phyloP scores from a whole-genome alignment of 1,140 invertebrate species.

The Sipha flava region DNA sequence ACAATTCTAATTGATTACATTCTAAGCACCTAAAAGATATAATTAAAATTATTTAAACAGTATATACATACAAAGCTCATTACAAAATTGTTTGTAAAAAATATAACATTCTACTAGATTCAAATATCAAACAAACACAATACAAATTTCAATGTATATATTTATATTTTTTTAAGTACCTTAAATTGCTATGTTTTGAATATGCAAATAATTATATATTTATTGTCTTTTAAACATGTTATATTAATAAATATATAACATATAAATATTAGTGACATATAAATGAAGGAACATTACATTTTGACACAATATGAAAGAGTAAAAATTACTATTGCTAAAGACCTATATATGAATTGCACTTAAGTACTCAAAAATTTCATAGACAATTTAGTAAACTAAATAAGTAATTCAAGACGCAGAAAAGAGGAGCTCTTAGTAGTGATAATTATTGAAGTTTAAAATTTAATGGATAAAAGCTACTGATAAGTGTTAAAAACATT shows the following conservation, averaged over 20 bases:
- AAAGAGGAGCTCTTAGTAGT: no score
- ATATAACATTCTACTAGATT: not conserved
- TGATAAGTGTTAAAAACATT: no score
- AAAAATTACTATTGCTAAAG: not conserved
- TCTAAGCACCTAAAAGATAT: not conserved
- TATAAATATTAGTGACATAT: not conserved
- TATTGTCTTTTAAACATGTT: not conserved
- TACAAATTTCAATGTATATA: not conserved
- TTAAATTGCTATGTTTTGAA: not conserved
- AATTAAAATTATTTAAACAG: not conserved
- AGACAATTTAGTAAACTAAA: no score
- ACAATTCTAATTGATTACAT: not conserved
- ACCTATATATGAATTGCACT: not conserved
- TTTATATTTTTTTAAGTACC: not conserved
- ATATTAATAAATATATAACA: not conserved
- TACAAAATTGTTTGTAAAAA: not conserved
- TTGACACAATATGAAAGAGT: not conserved
- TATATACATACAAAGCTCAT: not conserved
- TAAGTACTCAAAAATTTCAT: not conserved
- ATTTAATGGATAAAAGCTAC: no score
- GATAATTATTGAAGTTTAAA: no score
- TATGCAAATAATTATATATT: not conserved
- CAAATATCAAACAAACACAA: not conserved
- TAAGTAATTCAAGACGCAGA: no score
- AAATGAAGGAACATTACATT: not conserved